Base-by-base conservation (phyloP, 2,113 vertebrate genomes). In the Chaetura pelagica region DNA sequence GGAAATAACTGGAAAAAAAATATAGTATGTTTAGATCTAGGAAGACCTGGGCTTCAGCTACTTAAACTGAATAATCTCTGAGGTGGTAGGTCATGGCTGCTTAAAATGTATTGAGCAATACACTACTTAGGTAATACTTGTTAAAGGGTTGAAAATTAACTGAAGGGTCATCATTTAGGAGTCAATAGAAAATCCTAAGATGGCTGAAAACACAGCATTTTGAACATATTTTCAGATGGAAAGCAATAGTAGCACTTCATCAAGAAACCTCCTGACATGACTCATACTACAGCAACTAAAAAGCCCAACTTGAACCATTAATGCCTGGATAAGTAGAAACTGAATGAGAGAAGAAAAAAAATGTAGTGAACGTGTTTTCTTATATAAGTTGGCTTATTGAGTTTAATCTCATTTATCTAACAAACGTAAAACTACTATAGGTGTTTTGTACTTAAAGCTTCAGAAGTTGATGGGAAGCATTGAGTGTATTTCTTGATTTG, bases 201-300 rank as follows among this genome's bases (percentile, higher is more conserved):
- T 30, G 34, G 10, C 12, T 81, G 46, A 44, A 49, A 82, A 12
- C 8, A 57, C 7, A 77, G 27, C 9, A 22, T 57, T 89, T 68
- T 48, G 34, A 63, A 29, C 6, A 7, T 0, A 0, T 19, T 84
- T 75, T 78, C n/a, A 52, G 3, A 24, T 90, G 24, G 30, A 69
- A 90, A 29, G 52, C n/a, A 46, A 12, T n/a, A 30, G 13, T 52
- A 40, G 19, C n/a, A 89, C 42, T 30, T 23, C 44, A 17, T 79
- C n/a, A 35, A 4, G 59, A 22, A 57, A 27, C 8, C 12, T 68
- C 12, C 21, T 66, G 51, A n/a, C 2, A 0, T 55, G 27, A 7
- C 35, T 71, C 3, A 1, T 0, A 5, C 20, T 68, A 12, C 12
- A 44, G 57, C 75, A 63, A 49, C 26, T 49, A 6, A 57, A 61